A percentile compares a stretch with the other conserved stretches of the same genome.
These are phyloP conservation scores for Idaea dimidiata DNA, from an alignment of 2,888 invertebrate genomes.

Conservation along the genomic window DNA sequence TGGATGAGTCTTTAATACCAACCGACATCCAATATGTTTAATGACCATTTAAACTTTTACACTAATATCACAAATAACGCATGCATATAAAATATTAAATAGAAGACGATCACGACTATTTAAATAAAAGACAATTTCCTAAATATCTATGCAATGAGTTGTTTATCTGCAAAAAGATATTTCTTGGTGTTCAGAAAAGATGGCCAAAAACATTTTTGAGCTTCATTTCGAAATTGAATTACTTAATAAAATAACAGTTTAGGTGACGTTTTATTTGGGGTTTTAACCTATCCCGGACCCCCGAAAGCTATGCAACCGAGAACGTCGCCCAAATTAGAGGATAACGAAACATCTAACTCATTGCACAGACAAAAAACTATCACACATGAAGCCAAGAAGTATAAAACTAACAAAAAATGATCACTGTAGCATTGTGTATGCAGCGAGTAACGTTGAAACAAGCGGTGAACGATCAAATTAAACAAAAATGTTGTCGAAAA, in stretches of 20 bases:
- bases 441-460: conserved; percentile 23
- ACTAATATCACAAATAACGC: background rate
- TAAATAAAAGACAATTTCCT: background rate
- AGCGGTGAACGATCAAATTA: conserved; percentile 36
- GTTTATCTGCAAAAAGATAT: background rate
- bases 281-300: too few species aligned
- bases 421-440: conserved; percentile 21
- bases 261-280: too few species aligned
- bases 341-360: background rate
- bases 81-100: background rate
- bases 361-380: background rate
- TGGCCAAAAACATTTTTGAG: too few species aligned
- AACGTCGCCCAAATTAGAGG: too few species aligned
- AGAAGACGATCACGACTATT: background rate
- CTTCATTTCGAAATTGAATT: too few species aligned
- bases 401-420: conserved; percentile 17
- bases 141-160: background rate
- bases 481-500: conserved; percentile 10
- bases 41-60: background rate
- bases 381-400: conserved; percentile 12
- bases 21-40: too few species aligned
- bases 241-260: too few species aligned
- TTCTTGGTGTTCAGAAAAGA: too few species aligned
- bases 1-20: too few species aligned
- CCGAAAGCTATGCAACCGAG: too few species aligned